These are phyloP conservation scores for Drosophila limbata DNA, from an alignment of 2,888 invertebrate genomes.

Conservation along the genomic window DNA sequence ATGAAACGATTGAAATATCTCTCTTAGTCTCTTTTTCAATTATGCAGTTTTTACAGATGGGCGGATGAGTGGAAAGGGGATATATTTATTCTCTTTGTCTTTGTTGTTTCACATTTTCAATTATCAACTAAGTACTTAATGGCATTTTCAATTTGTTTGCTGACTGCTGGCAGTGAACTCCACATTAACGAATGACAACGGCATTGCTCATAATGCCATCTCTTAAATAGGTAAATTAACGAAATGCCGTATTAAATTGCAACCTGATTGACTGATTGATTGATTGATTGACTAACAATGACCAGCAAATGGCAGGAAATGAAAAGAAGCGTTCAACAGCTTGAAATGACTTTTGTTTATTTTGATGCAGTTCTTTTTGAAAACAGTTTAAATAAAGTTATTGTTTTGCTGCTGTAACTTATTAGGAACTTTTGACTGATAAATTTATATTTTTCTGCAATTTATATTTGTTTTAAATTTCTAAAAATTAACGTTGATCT, in stretches of 20 bases:
- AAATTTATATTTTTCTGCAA: too few species aligned
- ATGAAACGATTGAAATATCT: constrained; percentile 19
- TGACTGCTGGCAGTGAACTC: constrained; percentile 24
- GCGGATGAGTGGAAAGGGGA: neutral
- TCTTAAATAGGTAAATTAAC: constrained; percentile 18
- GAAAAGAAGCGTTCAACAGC: neutral
- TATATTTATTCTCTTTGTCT: constrained; percentile 9
- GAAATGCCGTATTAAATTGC: constrained; percentile 23
- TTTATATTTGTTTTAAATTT: too few species aligned
- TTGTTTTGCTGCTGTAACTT: too few species aligned
- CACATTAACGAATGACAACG: constrained; percentile 9
- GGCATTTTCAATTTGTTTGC: constrained; percentile 22
- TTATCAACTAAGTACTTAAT: constrained; percentile 40
- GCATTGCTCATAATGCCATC: constrained; percentile 19
- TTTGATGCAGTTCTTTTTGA: neutral
- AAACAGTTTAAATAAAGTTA: too few species aligned
- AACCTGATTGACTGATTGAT: constrained; percentile 29
- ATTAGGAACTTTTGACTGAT: too few species aligned
- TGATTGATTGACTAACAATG: constrained; percentile 31
- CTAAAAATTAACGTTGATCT: too few species aligned
- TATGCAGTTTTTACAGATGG: constrained; percentile 34
- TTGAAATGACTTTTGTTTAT: neutral
- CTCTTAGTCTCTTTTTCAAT: constrained; percentile 20
- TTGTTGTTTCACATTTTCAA: constrained; percentile 26
- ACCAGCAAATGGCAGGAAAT: constrained; percentile 23